phyloP scores from a whole-genome alignment of 2,797 vertebrate genomes.

The Adelosebastes latens region DNA sequence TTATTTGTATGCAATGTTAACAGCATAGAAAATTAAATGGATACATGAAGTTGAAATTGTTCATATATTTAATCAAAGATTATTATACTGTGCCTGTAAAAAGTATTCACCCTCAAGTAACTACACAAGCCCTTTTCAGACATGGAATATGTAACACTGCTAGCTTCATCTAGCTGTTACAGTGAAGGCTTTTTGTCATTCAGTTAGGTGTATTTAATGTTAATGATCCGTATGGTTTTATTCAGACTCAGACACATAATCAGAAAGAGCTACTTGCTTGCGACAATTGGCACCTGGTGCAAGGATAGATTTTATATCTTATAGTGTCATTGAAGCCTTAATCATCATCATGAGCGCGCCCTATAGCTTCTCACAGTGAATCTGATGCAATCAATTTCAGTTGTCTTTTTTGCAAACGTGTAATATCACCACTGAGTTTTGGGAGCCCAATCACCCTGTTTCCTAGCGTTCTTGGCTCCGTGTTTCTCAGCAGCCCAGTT shows the following conservation, averaged over 20 bases:
- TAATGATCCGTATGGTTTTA: background rate
- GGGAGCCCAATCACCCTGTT: background rate
- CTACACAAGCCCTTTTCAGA: background rate
- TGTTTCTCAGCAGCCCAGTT: no score
- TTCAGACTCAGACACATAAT: background rate
- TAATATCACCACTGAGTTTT: no score
- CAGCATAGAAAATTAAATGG: background rate
- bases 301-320: background rate
- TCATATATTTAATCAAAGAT: background rate
- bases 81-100: background rate
- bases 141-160: background rate
- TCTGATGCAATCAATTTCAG: background rate
- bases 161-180: background rate
- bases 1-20: background rate
- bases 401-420: background rate
- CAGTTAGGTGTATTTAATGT: background rate
- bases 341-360: background rate
- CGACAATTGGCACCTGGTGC: background rate
- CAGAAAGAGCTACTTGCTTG: background rate
- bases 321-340: background rate
- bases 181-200: background rate
- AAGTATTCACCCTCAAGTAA: background rate
- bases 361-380: background rate
- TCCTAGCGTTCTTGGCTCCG: background rate
- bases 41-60: background rate